Base-by-base conservation (phyloP, 2,888 invertebrate species). In the Xestoiulus laeticollis region DNA sequence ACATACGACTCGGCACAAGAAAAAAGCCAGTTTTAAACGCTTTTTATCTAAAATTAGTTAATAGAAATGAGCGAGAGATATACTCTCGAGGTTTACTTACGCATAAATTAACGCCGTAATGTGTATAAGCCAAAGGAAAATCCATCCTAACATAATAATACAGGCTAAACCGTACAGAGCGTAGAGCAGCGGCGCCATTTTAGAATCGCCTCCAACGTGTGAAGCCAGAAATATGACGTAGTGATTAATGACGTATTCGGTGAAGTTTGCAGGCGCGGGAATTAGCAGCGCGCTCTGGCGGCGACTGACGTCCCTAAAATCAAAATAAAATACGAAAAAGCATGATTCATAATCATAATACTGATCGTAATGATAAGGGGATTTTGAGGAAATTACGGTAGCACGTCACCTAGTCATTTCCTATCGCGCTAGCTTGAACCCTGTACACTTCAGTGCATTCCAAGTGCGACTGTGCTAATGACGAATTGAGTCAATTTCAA, bases 81-180 rank as follows among this genome's bases (percentile, higher is more conserved):
- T 22, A 22, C 59, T 22, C 59, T 4, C 22, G 10, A 5, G 84
- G 10, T 86, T 88, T 88, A 88, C 88, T 88, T 86, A 88, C 88
- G 86, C 88, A 78, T 88, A 88, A 68, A 88, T 88, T 44, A 88
- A 26, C 26, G 88, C 88, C 26, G 88, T 53, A 33, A 88, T 59
- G 88, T 88, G 88, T 43, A 88, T 68, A 87, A 86, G 38, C 88
- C 88, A 88, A 38, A 88, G 53, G 68, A 88, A 88, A 82, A 85
- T 78, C 88, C 88, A 88, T 88, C 88, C 88, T 38, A 68, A 19
- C 78, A 88, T 33, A 32, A 88, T 88, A 78, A 88, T 78, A 32
- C 87, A 44, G 44, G 86, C 85, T 32, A 88, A 43, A 22, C 86
- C 88, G 88, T 86, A 88, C 19, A 88, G 26, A 59, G 86, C 88